These are phyloP conservation scores for Acipenser ruthenus DNA, from an alignment of 2,797 vertebrate genomes.

Conservation along the genomic window DNA sequence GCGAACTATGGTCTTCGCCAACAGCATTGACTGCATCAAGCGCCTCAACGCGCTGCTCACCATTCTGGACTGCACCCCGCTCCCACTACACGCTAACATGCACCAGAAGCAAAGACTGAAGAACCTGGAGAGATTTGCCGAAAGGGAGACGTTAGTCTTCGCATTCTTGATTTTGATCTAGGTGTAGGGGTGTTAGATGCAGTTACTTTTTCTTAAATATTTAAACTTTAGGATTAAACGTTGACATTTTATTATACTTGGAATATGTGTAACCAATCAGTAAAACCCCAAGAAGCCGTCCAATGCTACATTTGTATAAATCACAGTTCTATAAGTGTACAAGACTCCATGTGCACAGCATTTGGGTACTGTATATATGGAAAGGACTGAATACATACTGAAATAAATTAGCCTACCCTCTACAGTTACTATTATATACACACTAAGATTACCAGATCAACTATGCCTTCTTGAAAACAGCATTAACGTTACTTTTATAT, in stretches of 20 bases:
- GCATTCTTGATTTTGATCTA: not conserved
- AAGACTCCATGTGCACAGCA: not conserved
- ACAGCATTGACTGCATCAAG: constrained; percentile 96
- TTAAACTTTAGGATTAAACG: too few species aligned
- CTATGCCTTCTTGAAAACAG: too few species aligned
- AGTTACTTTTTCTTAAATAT: too few species aligned
- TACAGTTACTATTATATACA: too few species aligned
- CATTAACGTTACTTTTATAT: constrained; percentile 15
- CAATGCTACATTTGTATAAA: too few species aligned
- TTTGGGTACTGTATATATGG: not conserved
- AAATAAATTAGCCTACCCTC: too few species aligned
- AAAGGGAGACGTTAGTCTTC: constrained; percentile 71
- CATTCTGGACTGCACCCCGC: constrained; percentile 70
- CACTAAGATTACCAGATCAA: too few species aligned
- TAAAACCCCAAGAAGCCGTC: too few species aligned
- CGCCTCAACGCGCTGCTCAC: constrained; percentile 80
- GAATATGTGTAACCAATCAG: too few species aligned
- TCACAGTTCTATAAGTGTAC: not conserved
- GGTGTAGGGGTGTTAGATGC: not conserved
- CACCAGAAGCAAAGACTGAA: constrained; percentile 95
- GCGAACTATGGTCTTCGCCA: constrained; percentile 93
- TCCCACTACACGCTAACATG: constrained; percentile 94
- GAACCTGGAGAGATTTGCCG: constrained; percentile 90
- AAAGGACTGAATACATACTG: too few species aligned
- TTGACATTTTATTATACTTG: too few species aligned